Evolutionary conservation across 2,797 vertebrate species (phyloP), one percentile per base, ranked within the genome.

Genomic region (Neostethus bicornis): DNA sequence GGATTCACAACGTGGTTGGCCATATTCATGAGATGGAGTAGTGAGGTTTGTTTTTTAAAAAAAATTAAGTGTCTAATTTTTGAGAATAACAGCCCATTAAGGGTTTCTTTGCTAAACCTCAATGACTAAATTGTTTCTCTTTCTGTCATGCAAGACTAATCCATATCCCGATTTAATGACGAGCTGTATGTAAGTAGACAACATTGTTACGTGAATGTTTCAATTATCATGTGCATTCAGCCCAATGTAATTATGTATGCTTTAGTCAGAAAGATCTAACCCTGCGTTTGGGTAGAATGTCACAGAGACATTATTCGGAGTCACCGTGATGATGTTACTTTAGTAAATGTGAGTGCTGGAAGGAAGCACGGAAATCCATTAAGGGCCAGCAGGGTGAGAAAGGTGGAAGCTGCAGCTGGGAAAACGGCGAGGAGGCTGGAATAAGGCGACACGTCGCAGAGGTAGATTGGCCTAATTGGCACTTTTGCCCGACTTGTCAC

Each of bases 21-120:
- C 69, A 74, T 86, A 81, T 87, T 85, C 81, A 78, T 77, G 75
- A 88, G 77, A 66, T 71, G 75, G 79, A 1, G 43, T 64, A 80
- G 88, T 85, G 76, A 79, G 61, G 64, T 51, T 62, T 65, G 81
- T 87, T 87, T 79, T 31, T 32, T 32, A 74, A 84, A 80, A 77
- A 76, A 83, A 77, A 88, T 85, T 81, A 88, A 78, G 66, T 78
- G 57, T 34, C 57, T 90, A 89, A 89, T 90, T 91, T 88, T 90
- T 89, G 85, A 90, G 84, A 91, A 82, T 89, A 90, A 84, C 76
- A 73, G 57, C 43, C 56, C 68, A 66, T 85, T 73, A 73, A 67
- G 66, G 52, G 43, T 52, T 77, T 75, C 57, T 72, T 74, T 54
- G 35, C 73, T 57, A 73, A 82, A 84, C 66, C 60, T 77, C 55